Evolutionary conservation across 2,797 vertebrate genomes (phyloP), one percentile per base, ranked within the genome.

Genomic region (Eupleurogrammus muticus): DNA sequence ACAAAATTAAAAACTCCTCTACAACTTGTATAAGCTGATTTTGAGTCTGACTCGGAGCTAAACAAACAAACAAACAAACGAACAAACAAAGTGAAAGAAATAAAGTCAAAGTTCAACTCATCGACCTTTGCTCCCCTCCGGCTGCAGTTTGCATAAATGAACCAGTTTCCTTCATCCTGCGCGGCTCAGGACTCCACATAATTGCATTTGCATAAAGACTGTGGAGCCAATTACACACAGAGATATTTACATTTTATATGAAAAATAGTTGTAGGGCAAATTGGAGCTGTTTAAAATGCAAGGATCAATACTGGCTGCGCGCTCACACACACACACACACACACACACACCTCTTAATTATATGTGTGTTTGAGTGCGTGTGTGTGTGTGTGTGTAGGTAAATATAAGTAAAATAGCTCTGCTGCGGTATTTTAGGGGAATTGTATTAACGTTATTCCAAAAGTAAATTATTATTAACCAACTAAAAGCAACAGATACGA

Each of bases 181-280:
- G 66, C 66, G 24, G 48, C 69, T 70, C 38, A 4, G 58, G 49
- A 70, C 68, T 73, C 60, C 48, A 70, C 14, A 78, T 87, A 78
- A 87, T 80, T 63, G 80, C 66, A 91, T 91, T 87, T 88, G 66
- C 89, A 92, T 92, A 82, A 85, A 85, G 80, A 89, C 77, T 53
- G 80, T 34, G 47, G 66, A 47, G 63, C 82, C 85, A 91, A 91
- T 89, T 91, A 87, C 79, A 66, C 54, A 44, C 49, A 32, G 38
- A 70, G 21, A 59, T 20, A 88, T 92, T 91, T 88, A 73, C 87
- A 90, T 90, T 85, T 91, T 89, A 88, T 88, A 91, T 91, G 88
- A 91, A 89, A 90, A 85, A 88, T 66, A 84, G 87, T 90, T 87
- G 78, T 69, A 87, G 90, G 90, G 87, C 86, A 87, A 87, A 86